These are phyloP conservation scores for Noctilio leporinus DNA, from an alignment of 2,113 vertebrate species.

Conservation along the genomic window DNA sequence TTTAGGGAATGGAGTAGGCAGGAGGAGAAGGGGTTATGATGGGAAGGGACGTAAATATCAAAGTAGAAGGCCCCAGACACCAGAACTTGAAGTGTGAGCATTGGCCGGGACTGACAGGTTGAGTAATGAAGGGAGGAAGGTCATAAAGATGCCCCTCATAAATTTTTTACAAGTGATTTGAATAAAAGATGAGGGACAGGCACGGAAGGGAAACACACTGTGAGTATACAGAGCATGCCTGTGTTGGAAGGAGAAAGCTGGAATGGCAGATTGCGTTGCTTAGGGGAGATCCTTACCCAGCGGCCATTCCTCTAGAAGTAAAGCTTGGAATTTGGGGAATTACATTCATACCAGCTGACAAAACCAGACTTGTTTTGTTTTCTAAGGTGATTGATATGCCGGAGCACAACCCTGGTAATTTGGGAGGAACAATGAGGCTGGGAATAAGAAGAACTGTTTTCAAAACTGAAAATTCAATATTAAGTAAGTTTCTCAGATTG, in stretches of 20 bases:
- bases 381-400: conserved; percentile 84
- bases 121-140: background rate
- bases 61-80: background rate
- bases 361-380: conserved; percentile 46
- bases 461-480: conserved; percentile 78
- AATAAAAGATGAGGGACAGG: background rate
- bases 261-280: background rate
- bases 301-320: background rate
- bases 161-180: background rate
- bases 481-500: conserved; percentile 74
- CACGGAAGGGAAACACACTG: accelerated
- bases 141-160: background rate
- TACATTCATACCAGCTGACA: background rate
- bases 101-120: background rate
- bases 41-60: background rate
- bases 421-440: conserved; percentile 84
- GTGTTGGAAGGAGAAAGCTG: background rate
- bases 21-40: background rate
- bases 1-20: background rate
- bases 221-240: background rate
- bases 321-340: background rate
- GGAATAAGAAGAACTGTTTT: conserved; percentile 83
- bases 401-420: conserved; percentile 80
- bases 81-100: background rate
- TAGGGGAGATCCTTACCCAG: background rate